These are phyloP conservation scores for Agapornis roseicollis DNA, from an alignment of 2,113 vertebrate species.

Conservation along the genomic window DNA sequence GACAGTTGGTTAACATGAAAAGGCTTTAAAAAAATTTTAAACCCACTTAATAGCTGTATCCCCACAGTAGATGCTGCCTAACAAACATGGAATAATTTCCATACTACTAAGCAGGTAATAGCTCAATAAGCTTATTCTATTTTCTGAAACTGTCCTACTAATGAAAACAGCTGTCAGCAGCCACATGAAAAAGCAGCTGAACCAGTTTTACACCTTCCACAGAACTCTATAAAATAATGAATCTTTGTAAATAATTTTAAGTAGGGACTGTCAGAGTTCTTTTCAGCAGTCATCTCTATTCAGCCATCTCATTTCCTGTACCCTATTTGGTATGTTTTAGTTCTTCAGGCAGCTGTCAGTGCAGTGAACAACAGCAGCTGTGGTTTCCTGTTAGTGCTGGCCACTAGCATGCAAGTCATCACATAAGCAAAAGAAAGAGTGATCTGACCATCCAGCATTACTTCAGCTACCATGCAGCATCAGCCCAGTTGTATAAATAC, in stretches of 20 bases:
- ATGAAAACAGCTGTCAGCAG: neutral
- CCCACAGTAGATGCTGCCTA: neutral
- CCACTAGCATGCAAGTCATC: neutral
- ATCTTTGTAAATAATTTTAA: neutral
- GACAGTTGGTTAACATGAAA: neutral
- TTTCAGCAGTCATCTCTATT: neutral
- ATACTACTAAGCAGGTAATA: neutral
- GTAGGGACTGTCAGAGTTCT: neutral
- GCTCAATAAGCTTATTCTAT: neutral
- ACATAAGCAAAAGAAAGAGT: neutral
- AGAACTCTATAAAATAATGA: neutral
- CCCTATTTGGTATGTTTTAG: neutral
- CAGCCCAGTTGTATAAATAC: neutral
- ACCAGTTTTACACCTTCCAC: neutral
- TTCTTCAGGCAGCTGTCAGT: slow-evolving; percentile 41
- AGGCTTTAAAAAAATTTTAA: neutral
- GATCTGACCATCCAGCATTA: neutral
- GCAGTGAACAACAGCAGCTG: slow-evolving; percentile 59
- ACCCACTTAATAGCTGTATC: neutral
- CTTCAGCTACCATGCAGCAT: neutral
- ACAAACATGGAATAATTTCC: neutral
- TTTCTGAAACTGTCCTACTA: neutral
- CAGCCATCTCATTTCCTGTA: slow-evolving; percentile 48
- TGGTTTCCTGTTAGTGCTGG: slow-evolving; percentile 46
- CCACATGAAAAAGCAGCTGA: neutral